Evolutionary conservation across 1,140 invertebrate species (phyloP).

Genomic region (Aphis gossypii): DNA sequence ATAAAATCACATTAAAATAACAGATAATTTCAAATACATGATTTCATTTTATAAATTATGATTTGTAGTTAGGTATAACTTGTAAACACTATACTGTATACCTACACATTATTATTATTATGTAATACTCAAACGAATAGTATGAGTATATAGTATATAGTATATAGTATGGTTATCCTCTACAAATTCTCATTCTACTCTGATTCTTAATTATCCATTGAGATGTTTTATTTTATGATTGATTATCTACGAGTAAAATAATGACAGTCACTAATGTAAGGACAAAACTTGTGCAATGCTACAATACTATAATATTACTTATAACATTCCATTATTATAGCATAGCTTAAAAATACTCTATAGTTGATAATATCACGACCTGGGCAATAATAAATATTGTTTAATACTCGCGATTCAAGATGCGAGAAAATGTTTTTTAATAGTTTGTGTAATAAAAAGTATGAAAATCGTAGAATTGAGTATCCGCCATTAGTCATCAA

Average conservation of each 20-base stretch:
- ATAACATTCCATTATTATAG: not conserved
- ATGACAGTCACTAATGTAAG: not conserved
- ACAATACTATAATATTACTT: not conserved
- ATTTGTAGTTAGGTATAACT: not conserved
- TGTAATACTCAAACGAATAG: not conserved
- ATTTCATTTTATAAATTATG: not conserved
- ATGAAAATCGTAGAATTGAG: not conserved
- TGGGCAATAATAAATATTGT: not conserved
- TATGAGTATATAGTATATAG: not conserved
- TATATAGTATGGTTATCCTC: not conserved
- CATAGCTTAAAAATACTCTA: not conserved
- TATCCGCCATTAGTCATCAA: not conserved
- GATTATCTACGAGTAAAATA: slow-evolving; percentile 1
- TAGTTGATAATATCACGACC: not conserved
- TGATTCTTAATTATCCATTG: not conserved
- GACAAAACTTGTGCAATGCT: not conserved
- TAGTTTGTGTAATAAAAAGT: not conserved
- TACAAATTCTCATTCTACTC: not conserved
- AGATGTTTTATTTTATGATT: slow-evolving; percentile 5
- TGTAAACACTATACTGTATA: not conserved
- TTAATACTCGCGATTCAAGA: not conserved
- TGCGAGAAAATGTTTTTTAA: not conserved
- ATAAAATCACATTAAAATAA: not conserved
- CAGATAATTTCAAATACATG: not conserved
- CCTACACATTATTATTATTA: not conserved